phyloP scores from a whole-genome alignment of 2,797 vertebrate species.

The Ispidina lecontei region DNA sequence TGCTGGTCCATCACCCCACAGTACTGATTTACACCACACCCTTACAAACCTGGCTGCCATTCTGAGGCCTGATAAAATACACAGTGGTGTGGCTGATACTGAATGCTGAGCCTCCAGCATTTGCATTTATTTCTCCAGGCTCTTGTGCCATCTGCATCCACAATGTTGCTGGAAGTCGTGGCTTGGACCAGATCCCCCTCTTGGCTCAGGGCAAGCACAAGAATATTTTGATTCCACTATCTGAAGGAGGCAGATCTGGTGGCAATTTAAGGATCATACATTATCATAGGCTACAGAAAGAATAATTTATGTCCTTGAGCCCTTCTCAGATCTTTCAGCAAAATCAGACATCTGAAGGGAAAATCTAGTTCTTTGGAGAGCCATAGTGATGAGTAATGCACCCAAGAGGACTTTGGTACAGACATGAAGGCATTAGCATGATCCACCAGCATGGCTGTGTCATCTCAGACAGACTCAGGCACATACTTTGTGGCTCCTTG shows the following conservation, averaged over 20 bases:
- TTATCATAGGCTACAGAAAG: slow-evolving; percentile 66
- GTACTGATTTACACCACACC: neutral
- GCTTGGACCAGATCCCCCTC: slow-evolving; percentile 17
- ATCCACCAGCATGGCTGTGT: neutral
- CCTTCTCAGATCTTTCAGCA: slow-evolving; percentile 65
- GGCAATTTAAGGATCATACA: slow-evolving; percentile 61
- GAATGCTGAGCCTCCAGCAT: neutral
- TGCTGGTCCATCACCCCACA: neutral
- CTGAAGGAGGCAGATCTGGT: slow-evolving; percentile 32
- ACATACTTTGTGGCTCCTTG: neutral
- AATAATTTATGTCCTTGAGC: slow-evolving; percentile 71
- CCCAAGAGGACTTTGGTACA: neutral
- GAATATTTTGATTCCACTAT: slow-evolving; percentile 23
- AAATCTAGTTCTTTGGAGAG: slow-evolving; percentile 57
- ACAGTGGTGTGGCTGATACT: neutral
- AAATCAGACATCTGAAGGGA: slow-evolving; percentile 69
- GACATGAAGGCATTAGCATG: neutral
- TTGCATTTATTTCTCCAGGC: neutral
- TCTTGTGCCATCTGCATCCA: neutral
- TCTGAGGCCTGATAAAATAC: neutral
- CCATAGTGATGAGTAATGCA: slow-evolving; percentile 30
- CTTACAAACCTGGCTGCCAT: neutral
- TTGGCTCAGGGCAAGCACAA: neutral
- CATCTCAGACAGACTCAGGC: neutral
- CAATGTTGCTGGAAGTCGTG: neutral